Evolutionary conservation across 92 coral and sea anemone species (phyloP).

Genomic region (Chrysogorgia sp.): DNA sequence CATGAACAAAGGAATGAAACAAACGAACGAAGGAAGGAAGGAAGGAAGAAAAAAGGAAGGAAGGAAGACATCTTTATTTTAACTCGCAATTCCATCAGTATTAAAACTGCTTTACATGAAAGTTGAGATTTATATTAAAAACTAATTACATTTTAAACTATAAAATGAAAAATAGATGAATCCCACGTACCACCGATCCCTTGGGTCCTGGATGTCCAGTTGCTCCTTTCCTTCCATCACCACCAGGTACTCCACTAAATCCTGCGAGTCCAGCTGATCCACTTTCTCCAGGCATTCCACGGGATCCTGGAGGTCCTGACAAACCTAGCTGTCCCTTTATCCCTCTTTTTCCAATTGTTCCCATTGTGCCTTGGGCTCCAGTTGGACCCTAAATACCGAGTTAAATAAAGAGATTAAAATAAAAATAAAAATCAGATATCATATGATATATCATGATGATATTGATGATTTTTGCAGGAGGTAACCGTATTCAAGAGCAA

Average conservation of each 20-base stretch:
- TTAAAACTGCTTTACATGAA: too few species aligned
- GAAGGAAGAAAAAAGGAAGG: too few species aligned
- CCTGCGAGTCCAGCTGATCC: slow-evolving; percentile 73
- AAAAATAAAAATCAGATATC: too few species aligned
- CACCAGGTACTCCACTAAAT: slow-evolving; percentile 62
- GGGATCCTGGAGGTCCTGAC: slow-evolving; percentile 64
- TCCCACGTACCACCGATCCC: slow-evolving; percentile 66
- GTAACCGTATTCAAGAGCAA: too few species aligned
- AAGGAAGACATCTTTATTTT: too few species aligned
- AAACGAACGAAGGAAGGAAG: too few species aligned
- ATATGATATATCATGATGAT: too few species aligned
- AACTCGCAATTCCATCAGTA: too few species aligned
- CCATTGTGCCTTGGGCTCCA: slow-evolving; percentile 69
- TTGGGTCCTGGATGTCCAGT: slow-evolving; percentile 69
- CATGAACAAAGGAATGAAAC: too few species aligned
- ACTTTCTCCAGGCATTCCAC: slow-evolving; percentile 70
- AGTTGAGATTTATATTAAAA: background rate
- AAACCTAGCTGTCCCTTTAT: slow-evolving; percentile 63
- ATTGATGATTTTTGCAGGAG: too few species aligned
- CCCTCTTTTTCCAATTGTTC: slow-evolving; percentile 67
- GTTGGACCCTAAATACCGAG: slow-evolving; percentile 59
- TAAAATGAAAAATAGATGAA: background rate
- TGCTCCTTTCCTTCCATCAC: slow-evolving; percentile 67
- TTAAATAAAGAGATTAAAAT: background rate
- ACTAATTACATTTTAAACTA: background rate